phyloP scores from a whole-genome alignment of 2,797 vertebrate species.

The Mallotus villosus region DNA sequence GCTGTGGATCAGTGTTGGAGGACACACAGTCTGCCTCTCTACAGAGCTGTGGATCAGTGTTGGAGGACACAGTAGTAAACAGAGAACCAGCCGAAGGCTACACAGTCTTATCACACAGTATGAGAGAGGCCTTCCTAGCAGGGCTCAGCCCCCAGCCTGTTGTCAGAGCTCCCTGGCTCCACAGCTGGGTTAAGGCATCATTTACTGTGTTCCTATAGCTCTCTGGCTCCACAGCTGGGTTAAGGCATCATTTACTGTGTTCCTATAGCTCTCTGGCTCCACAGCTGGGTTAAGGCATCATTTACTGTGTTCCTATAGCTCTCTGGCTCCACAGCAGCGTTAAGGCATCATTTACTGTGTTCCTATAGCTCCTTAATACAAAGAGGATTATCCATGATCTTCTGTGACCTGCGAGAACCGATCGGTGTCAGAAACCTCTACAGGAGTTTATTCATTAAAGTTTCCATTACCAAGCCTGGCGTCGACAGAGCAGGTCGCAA shows the following conservation, averaged over 20 bases:
- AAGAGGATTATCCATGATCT: slow-evolving; percentile 19
- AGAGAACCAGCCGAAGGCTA: neutral
- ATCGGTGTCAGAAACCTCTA: neutral
- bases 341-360: slow-evolving; percentile 16
- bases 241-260: slow-evolving; percentile 16
- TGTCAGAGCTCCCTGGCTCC: neutral
- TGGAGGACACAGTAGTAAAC: neutral
- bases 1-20: too few species aligned
- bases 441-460: slow-evolving; percentile 3
- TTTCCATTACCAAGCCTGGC: too few species aligned
- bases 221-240: neutral
- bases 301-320: neutral
- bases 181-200: slow-evolving; percentile 13
- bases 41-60: neutral
- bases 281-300: slow-evolving; percentile 13
- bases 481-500: too few species aligned
- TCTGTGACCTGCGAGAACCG: slow-evolving; percentile 9
- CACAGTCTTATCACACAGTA: neutral
- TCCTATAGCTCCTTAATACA: neutral
- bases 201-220: neutral
- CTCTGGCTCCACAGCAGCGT: neutral
- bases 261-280: neutral
- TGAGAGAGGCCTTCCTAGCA: slow-evolving; percentile 13
- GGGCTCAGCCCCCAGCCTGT: neutral
- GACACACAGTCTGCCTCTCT: neutral